phyloP scores from a whole-genome alignment of 2,797 vertebrate species.

The Danio jaintianensis region DNA sequence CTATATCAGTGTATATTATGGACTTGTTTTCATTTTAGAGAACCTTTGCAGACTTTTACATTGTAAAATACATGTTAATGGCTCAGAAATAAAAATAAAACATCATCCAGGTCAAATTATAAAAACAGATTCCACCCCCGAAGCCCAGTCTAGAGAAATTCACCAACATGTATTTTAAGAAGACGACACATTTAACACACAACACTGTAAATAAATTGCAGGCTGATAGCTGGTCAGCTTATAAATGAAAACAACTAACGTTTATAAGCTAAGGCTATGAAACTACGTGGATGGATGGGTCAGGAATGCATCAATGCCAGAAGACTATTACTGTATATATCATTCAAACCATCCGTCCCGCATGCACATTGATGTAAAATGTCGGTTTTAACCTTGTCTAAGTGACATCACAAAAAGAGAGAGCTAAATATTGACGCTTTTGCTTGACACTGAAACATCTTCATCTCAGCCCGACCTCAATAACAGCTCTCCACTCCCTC shows the following conservation, averaged over 20 bases:
- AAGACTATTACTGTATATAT: neutral
- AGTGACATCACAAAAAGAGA: slow-evolving; percentile 42
- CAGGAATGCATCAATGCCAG: neutral
- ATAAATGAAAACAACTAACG: slow-evolving; percentile 7
- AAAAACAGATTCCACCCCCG: neutral
- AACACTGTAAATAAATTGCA: slow-evolving; percentile 19
- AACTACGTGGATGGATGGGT: neutral
- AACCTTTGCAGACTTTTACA: neutral
- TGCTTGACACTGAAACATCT: slow-evolving; percentile 50
- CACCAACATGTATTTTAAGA: slow-evolving; percentile 17
- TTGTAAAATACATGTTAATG: neutral
- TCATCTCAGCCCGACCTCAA: slow-evolving; percentile 47
- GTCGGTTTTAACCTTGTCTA: slow-evolving; percentile 41
- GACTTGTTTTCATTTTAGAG: neutral
- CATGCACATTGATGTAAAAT: neutral
- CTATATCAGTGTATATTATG: neutral
- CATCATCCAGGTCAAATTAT: slow-evolving; percentile 32
- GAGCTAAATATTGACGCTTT: slow-evolving; percentile 51
- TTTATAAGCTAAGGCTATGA: neutral
- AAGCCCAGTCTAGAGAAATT: slow-evolving; percentile 8
- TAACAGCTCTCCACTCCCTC: slow-evolving; percentile 37
- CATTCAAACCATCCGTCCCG: neutral
- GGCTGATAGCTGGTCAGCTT: neutral
- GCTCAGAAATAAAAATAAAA: slow-evolving; percentile 21
- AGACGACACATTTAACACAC: neutral